Conservation (phyloP, 2,113 vertebrate genomes). For the Indicator indicator region DNA sequence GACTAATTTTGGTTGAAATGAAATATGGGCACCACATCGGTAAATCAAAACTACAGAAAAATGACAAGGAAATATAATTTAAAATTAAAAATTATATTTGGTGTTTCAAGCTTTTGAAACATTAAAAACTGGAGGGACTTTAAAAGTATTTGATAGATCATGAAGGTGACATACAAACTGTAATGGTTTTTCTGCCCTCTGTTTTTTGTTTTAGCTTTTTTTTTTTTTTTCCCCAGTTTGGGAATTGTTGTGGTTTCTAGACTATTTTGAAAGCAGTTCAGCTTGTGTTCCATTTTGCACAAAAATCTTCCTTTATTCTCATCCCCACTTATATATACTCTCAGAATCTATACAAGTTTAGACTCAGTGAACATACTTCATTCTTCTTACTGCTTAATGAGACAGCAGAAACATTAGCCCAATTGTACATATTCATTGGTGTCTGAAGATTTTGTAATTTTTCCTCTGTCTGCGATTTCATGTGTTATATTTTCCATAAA, state of each 20-base stretch:
- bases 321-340: not conserved
- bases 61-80: rapidly evolving
- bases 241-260: rapidly evolving
- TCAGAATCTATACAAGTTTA: not conserved
- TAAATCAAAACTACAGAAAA: not conserved
- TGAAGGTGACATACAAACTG: not conserved
- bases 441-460: slow-evolving; percentile 22
- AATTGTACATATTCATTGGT: slow-evolving; percentile 12
- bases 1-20: not conserved
- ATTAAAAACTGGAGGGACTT: not conserved
- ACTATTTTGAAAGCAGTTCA: too few relatives aligned
- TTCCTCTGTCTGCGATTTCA: not conserved
- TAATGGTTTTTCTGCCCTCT: not conserved
- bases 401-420: not conserved
- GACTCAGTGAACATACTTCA: not conserved
- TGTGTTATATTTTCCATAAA: not conserved
- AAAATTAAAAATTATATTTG: not conserved
- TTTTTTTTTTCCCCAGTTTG: not conserved
- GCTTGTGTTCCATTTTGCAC: not conserved
- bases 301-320: not conserved
- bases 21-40: not conserved
- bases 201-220: too few relatives aligned
- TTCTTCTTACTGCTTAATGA: not conserved
- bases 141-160: not conserved
- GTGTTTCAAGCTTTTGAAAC: not conserved